Evolutionary conservation across 2,888 invertebrate species (phyloP).

Genomic region (Drosophila peninsularis): DNA sequence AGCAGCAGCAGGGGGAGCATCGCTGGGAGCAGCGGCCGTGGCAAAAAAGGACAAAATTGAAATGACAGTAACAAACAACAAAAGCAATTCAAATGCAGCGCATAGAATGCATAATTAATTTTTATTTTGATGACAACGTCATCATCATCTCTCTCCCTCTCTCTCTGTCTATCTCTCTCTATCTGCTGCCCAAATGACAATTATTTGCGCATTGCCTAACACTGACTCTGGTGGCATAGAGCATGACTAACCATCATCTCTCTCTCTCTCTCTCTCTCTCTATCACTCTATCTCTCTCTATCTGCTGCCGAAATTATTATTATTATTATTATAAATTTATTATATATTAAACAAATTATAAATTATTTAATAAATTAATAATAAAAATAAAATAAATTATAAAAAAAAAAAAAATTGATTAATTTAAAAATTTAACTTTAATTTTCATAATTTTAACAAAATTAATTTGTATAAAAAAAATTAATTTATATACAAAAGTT

Average conservation of each 20-base stretch:
- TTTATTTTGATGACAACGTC: conserved; percentile 83
- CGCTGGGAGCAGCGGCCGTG: conserved; percentile 28
- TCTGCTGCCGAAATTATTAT: no score
- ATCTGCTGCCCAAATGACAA: not conserved
- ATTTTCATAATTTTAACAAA: no score
- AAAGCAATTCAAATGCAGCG: conserved; percentile 78
- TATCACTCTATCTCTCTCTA: no score
- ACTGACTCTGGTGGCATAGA: not conserved
- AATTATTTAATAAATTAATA: no score
- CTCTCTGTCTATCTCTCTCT: conserved; percentile 1
- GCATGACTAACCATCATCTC: not conserved
- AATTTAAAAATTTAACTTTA: no score
- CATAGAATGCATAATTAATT: conserved; percentile 84
- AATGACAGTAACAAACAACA: conserved; percentile 78
- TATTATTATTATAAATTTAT: no score
- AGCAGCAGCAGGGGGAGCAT: conserved; percentile 32
- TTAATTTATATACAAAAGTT: no score
- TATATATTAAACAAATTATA: no score
- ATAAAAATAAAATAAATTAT: no score
- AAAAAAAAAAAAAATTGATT: no score
- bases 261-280: no score
- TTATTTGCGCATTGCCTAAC: conserved; percentile 3
- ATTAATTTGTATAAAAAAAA: no score
- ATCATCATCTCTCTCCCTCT: conserved; percentile 20
- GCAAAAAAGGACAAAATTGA: conserved; percentile 63